These are phyloP conservation scores for Arremon brunneinucha DNA, from an alignment of 2,797 vertebrate species.

Conservation along the genomic window DNA sequence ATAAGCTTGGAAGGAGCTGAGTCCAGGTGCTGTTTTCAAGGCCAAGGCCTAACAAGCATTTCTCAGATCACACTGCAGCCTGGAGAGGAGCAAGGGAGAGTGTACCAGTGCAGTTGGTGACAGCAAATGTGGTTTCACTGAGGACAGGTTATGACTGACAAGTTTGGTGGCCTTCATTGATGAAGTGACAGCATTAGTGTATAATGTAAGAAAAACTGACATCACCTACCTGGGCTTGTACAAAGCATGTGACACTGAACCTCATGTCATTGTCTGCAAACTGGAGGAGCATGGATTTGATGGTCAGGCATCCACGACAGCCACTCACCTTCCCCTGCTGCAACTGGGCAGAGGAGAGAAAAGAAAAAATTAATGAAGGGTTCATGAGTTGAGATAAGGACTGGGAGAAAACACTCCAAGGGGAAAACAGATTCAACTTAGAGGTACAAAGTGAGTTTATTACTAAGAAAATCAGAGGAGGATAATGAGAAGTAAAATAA, in stretches of 20 bases:
- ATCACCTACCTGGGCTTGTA: neutral
- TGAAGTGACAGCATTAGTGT: neutral
- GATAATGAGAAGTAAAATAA: neutral
- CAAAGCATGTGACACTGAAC: neutral
- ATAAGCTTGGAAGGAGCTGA: neutral
- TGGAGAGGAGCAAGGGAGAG: neutral
- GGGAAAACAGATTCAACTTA: neutral
- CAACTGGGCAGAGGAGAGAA: neutral
- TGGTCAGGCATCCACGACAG: rapidly evolving
- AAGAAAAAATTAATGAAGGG: neutral
- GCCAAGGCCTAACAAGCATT: neutral
- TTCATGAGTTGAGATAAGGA: neutral
- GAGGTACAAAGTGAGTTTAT: neutral
- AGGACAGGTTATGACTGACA: neutral
- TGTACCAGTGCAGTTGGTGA: neutral
- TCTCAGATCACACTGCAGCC: neutral
- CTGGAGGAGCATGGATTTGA: neutral
- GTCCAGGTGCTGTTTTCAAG: neutral
- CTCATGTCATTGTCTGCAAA: neutral
- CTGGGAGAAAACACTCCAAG: neutral
- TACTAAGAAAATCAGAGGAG: neutral
- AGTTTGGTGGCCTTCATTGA: neutral
- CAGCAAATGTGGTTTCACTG: neutral
- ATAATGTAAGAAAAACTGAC: neutral
- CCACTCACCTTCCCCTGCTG: rapidly evolving